A percentile compares a stretch with the other conserved stretches of the same genome.
Evolutionary conservation across 1,140 invertebrate genomes (phyloP).

Genomic region (Himalopsyche phryganea): DNA sequence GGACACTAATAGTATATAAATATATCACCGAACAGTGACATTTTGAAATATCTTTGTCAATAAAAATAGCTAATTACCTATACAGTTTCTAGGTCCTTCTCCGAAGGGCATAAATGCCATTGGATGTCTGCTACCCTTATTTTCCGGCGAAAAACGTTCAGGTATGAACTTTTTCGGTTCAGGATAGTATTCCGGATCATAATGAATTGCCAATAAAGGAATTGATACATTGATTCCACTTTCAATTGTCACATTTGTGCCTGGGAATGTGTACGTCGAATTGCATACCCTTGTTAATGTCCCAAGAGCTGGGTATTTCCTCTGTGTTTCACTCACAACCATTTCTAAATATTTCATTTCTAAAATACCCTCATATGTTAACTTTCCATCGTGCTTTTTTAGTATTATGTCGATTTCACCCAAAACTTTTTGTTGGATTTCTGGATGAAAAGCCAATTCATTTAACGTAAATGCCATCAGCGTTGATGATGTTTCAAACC

Average conservation of each 20-base stretch:
- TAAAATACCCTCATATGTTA: conserved; percentile 44
- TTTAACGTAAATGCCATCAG: conserved; percentile 44
- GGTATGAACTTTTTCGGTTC: conserved; percentile 60
- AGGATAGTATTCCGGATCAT: conserved; percentile 43
- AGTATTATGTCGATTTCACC: conserved; percentile 47
- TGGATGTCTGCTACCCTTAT: conserved; percentile 37
- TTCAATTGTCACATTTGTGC: conserved; percentile 49
- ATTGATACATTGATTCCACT: conserved; percentile 55
- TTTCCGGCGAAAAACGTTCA: conserved; percentile 51
- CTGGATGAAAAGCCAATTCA: conserved; percentile 49
- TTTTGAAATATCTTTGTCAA: too few relatives aligned
- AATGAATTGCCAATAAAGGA: conserved; percentile 62
- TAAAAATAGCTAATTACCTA: conserved; percentile 42
- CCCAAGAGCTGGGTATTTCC: conserved; percentile 40
- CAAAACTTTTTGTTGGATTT: conserved; percentile 50
- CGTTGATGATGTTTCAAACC: conserved; percentile 55
- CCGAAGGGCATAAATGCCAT: conserved; percentile 46
- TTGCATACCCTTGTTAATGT: conserved; percentile 36
- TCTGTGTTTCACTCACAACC: conserved; percentile 29
- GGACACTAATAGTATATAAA: too few relatives aligned
- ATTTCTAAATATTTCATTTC: conserved; percentile 46
- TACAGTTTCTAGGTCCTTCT: conserved; percentile 54
- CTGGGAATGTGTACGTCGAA: conserved; percentile 45
- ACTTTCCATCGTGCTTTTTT: conserved; percentile 36
- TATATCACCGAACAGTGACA: too few relatives aligned